Evolutionary conservation across 2,888 invertebrate species (phyloP), one percentile per base, ranked within the genome.

Genomic region (Tetragonisca angustula): DNA sequence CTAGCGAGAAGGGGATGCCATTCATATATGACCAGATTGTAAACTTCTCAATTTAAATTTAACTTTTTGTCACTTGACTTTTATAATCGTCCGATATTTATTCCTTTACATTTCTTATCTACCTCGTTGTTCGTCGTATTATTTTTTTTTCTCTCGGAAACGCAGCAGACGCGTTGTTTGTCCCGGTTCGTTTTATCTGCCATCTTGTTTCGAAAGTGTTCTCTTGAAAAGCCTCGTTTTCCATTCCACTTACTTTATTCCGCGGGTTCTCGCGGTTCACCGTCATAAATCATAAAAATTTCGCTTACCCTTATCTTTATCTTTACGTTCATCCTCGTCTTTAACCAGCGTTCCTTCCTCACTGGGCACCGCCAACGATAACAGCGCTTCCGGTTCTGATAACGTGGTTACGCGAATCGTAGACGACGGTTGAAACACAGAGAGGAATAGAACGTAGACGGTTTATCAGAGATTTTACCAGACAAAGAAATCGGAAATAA

Each of bases 221-320:
- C 13, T 21, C 36, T 64, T 36, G 21, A 15, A 21, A 36, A 0
- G 11, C 36, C 21, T 21, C 21, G 21, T 36, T n/a, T 64, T 56
- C 24, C 24, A 43, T 59, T 17, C 4, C 13, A 13, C 21, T 49
- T 43, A 24, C 52, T 65, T 64, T 36, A 65, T 49, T 54, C 50
- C 6, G 5, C n/a, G 17, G 5, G 19, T 43, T 65, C 43, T 27
- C 43, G 11, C 4, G 1, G 56, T 61, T 72, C 43, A 11, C 43
- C 56, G 24, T 75, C 50, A 43, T 61, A 59, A 74, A 74, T 67
- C 68, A 59, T 32, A 75, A 50, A 76, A 69, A 61, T 68, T 68
- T 43, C 71, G n/a, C 50, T 77, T 52, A 43, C 21, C 43, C 13
- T 62, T 43, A 70, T 64, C 43, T 43, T 62, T 43, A 70, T 64